Evolutionary conservation across 2,113 vertebrate genomes (phyloP).

Genomic region (Marcusenius ussheri): DNA sequence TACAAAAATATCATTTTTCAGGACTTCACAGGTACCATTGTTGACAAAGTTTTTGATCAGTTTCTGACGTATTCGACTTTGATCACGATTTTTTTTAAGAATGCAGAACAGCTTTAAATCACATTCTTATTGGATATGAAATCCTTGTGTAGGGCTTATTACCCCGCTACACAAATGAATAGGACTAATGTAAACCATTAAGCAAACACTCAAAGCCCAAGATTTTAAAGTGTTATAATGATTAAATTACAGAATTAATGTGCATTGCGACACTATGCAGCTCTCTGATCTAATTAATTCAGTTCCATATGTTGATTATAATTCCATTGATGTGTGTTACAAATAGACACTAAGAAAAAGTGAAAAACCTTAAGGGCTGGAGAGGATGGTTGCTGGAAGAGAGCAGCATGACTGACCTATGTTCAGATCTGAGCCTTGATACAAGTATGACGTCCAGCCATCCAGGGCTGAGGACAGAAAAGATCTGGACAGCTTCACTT

Average conservation of each 20-base stretch:
- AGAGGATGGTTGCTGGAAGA: neutral
- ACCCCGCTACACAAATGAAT: neutral
- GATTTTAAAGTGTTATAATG: neutral
- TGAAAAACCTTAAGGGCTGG: neutral
- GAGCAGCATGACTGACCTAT: slow-evolving; percentile 15
- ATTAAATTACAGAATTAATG: neutral
- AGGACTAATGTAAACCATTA: neutral
- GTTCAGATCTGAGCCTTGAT: slow-evolving; percentile 7
- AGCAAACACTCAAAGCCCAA: neutral
- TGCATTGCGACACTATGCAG: neutral
- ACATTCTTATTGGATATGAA: neutral
- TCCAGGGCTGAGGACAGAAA: neutral
- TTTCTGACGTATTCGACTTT: neutral
- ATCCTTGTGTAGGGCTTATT: neutral
- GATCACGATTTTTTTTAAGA: neutral
- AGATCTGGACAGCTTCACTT: neutral
- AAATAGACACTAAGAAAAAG: neutral
- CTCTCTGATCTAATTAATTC: neutral
- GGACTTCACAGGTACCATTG: neutral
- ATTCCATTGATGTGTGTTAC: neutral
- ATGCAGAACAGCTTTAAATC: neutral
- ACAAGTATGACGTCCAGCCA: slow-evolving; percentile 25
- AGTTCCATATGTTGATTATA: neutral
- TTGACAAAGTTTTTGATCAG: neutral
- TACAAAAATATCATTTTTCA: neutral